These are phyloP conservation scores for Magallana angulata DNA, from an alignment of 1,140 invertebrate genomes.

Conservation along the genomic window DNA sequence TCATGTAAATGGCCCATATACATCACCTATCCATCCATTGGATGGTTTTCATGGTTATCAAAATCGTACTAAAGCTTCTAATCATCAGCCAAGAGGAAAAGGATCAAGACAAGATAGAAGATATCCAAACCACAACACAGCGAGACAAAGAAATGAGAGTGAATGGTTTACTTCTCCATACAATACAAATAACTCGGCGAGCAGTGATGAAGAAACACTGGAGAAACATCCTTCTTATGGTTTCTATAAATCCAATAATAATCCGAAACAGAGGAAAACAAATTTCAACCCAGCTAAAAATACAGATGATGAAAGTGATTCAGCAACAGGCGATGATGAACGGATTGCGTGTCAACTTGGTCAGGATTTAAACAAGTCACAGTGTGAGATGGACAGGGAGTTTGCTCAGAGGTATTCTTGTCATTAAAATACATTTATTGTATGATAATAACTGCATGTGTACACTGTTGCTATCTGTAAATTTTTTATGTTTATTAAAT, in stretches of 20 bases:
- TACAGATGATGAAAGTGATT: not conserved
- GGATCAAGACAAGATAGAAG: not conserved
- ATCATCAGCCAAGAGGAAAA: not conserved
- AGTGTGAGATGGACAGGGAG: not conserved
- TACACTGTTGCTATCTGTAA: too few relatives aligned
- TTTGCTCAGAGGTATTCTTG: not conserved
- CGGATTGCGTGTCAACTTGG: not conserved
- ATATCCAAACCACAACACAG: not conserved
- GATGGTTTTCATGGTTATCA: too few relatives aligned
- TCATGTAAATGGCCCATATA: too few relatives aligned
- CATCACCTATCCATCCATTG: too few relatives aligned
- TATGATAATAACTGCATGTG: not conserved
- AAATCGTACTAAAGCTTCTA: too few relatives aligned
- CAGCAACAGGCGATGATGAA: conserved; percentile 13
- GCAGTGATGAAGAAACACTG: not conserved
- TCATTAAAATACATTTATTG: not conserved
- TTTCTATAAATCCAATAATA: not conserved
- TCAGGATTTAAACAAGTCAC: not conserved
- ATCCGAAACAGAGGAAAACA: not conserved
- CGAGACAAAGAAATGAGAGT: not conserved
- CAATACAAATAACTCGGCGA: not conserved
- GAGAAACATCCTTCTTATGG: not conserved
- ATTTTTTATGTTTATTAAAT: not conserved
- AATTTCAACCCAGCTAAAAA: not conserved
- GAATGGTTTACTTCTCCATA: not conserved